Evolutionary conservation across 2,797 vertebrate species (phyloP).

Genomic region (Typhlichthys eigenmanni): DNA sequence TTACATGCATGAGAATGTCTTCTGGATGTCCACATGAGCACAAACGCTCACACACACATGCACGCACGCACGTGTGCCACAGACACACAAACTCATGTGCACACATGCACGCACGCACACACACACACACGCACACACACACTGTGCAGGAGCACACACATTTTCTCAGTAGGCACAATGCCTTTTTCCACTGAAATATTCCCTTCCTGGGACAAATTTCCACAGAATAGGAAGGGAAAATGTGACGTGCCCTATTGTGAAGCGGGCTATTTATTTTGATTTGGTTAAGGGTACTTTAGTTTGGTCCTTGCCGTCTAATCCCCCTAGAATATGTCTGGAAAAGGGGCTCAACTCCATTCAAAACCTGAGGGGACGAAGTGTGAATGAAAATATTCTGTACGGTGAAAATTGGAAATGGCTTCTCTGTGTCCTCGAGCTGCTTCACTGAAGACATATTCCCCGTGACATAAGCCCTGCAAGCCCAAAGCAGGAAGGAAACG

Average conservation of each 20-base stretch:
- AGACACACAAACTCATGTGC: constrained; percentile 1
- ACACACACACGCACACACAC: constrained; percentile 19
- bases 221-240: constrained; percentile 71
- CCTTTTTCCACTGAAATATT: constrained; percentile 47
- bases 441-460: constrained; percentile 68
- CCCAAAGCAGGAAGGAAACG: constrained; percentile 36
- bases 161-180: constrained; percentile 41
- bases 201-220: constrained; percentile 68
- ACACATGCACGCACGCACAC: constrained; percentile 8
- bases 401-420: constrained; percentile 69
- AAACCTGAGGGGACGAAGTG: constrained; percentile 66
- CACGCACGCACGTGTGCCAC: not conserved
- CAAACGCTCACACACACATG: constrained; percentile 7
- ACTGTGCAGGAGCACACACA: constrained; percentile 21
- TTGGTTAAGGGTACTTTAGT: constrained; percentile 80
- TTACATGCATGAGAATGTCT: too few relatives aligned
- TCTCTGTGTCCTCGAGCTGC: constrained; percentile 71
- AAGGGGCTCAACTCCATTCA: constrained; percentile 80
- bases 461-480: constrained; percentile 63
- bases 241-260: constrained; percentile 68
- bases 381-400: constrained; percentile 70
- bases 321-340: constrained; percentile 80
- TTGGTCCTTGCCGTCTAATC: constrained; percentile 76
- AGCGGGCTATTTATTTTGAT: constrained; percentile 80
- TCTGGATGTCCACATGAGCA: not conserved